Base-by-base conservation (phyloP, 2,888 invertebrate genomes). In the Sceliomorpha sp. region DNA sequence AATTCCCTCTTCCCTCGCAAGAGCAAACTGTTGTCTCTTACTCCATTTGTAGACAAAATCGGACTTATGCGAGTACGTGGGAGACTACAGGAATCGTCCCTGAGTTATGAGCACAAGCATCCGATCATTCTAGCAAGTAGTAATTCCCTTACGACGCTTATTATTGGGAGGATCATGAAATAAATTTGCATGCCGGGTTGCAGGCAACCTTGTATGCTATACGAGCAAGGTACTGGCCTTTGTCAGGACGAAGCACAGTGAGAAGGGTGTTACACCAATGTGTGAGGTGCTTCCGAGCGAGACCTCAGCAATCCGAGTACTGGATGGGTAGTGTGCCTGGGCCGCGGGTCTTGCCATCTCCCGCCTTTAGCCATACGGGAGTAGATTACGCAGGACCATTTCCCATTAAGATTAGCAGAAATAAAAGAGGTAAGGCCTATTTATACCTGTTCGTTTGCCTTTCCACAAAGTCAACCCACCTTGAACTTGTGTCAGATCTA, bases 261-360 rank as follows among this genome's bases (percentile, higher is more conserved):
- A 29, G 62, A 0, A 29, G 36, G 5, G 15, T 66, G 6, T 48
- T 68, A 1, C 9, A 12, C 1, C 2, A 17, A 2, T 40, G 75
- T 37, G 37, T 74, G 3, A 29, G 3, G 5, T 76, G 74, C 42
- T 73, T 70, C 47, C 42, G 48, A 20, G 39, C 27, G 4, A 64
- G 72, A 7, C 62, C 76, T 9, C 39, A 8, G 13, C 6, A 14
- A 20, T n/a, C 39, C 1, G 12, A 55, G 0, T 72, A 73, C 15
- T 4, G 72, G 7, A 82, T 81, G 81, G 80, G 75, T 10, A 45
- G 75, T 31, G 64, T 82, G 40, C 81, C 83, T 2, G 36, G n/a
- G n/a, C 14, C 20, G 1, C 42, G 77, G 1, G 44, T 68, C 9
- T 63, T 37, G 5, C 48, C 34, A 1, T 13, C 66, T 5, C 27